Conservation (phyloP, 2,888 invertebrate species). For the Ennomos erosarius region DNA sequence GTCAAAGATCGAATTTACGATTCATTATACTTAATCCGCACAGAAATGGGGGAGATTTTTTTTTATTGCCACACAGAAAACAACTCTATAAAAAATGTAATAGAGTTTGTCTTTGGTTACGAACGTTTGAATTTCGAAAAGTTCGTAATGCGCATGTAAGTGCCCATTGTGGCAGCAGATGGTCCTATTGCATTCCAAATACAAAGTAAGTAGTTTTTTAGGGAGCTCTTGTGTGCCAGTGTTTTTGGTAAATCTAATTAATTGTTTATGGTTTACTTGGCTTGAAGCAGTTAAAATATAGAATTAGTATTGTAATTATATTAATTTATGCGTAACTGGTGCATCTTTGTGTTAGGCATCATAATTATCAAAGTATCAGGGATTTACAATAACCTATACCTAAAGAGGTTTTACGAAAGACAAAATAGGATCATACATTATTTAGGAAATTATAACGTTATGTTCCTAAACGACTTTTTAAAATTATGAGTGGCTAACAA, state of each 20-base stretch:
- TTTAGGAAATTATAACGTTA: no score
- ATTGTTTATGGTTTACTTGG: background rate
- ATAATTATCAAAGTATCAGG: no score
- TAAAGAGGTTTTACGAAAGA: no score
- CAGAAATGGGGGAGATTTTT: slow-evolving; percentile 67
- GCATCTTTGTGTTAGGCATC: no score
- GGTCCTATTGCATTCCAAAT: slow-evolving; percentile 65
- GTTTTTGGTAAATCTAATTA: slow-evolving; percentile 18
- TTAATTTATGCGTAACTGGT: no score
- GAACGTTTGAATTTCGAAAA: slow-evolving; percentile 71
- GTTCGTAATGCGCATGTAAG: slow-evolving; percentile 77
- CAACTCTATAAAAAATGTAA: slow-evolving; percentile 31
- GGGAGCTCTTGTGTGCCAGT: slow-evolving; percentile 38
- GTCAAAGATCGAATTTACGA: slow-evolving; percentile 86
- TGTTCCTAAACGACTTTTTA: no score
- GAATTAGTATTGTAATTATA: no score
- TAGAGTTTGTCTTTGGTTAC: slow-evolving; percentile 31
- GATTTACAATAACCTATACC: no score
- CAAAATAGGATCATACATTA: no score
- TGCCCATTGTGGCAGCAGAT: slow-evolving; percentile 83
- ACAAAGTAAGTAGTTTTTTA: slow-evolving; percentile 52
- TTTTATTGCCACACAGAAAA: slow-evolving; percentile 28
- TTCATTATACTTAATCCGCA: slow-evolving; percentile 84
- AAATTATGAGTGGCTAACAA: no score
- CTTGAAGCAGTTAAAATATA: no score